Evolutionary conservation across 2,797 vertebrate genomes (phyloP).

Genomic region (Poliocrania exsul): DNA sequence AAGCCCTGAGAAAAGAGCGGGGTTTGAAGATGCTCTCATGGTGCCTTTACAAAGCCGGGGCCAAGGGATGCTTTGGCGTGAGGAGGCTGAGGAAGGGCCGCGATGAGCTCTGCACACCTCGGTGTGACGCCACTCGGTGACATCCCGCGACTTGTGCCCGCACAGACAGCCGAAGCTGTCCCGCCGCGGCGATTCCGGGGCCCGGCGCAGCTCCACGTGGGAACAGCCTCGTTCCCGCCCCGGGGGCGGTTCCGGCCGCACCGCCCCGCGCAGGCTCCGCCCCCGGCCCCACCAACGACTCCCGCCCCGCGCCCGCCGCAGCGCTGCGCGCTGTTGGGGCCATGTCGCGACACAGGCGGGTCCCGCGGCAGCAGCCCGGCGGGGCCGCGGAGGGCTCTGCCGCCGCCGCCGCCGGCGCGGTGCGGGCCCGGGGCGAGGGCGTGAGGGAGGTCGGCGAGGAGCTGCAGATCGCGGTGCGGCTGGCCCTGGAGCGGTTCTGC

Average conservation of each 20-base stretch:
- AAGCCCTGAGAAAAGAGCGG: background rate
- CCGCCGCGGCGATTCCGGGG: no score
- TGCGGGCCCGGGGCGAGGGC: background rate
- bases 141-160: background rate
- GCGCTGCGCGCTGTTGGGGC: background rate
- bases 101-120: no score
- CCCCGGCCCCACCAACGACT: no score
- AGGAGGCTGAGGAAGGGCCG: no score
- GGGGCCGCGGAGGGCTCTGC: background rate
- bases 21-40: background rate
- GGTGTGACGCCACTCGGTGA: no score
- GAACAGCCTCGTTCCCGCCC: no score
- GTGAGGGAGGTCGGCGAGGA: conserved; percentile 80
- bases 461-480: conserved; percentile 87
- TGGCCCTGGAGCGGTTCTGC: conserved; percentile 88
- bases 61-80: no score
- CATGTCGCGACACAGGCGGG: background rate
- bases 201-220: no score
- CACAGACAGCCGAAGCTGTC: no score
- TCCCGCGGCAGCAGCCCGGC: background rate
- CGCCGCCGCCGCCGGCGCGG: background rate
- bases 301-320: background rate
- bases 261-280: no score
- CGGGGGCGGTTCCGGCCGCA: no score
- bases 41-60: background rate